Evolutionary conservation across 2,888 invertebrate genomes (phyloP).

Genomic region (Morinoia aosen): DNA sequence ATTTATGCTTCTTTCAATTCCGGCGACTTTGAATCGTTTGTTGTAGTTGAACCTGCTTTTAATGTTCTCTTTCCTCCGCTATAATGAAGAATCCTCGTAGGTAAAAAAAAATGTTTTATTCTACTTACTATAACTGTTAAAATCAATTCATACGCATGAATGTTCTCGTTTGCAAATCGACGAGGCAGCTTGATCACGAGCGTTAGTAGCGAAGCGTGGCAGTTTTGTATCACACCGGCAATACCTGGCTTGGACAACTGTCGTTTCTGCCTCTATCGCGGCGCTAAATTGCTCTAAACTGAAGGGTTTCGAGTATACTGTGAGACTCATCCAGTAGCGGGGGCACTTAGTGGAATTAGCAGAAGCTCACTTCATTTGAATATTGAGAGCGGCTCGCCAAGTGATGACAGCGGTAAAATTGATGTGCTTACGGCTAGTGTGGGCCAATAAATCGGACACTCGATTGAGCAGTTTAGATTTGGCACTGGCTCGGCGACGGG

Average conservation of each 20-base stretch:
- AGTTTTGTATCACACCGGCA: slow-evolving; percentile 23
- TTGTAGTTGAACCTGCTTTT: not conserved
- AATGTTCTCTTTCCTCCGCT: not conserved
- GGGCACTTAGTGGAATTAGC: slow-evolving; percentile 44
- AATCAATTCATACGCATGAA: not conserved
- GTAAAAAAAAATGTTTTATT: not conserved
- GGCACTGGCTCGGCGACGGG: not conserved
- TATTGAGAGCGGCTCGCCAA: slow-evolving; percentile 44
- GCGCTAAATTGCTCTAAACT: slow-evolving; percentile 15
- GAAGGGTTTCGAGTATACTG: slow-evolving; percentile 10
- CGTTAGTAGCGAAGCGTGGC: not conserved
- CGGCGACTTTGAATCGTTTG: not conserved
- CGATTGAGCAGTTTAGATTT: slow-evolving; percentile 5
- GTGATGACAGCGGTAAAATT: slow-evolving; percentile 52
- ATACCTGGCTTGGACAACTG: not conserved
- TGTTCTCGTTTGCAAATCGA: not conserved
- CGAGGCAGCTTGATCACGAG: not conserved
- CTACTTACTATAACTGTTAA: not conserved
- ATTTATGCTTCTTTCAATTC: not conserved
- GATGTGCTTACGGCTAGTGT: slow-evolving; percentile 44
- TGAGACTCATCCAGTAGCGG: not conserved
- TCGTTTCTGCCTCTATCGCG: not conserved
- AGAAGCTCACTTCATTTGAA: slow-evolving; percentile 44
- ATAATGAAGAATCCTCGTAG: not conserved
- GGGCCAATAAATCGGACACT: slow-evolving; percentile 14